Evolutionary conservation across 1,140 invertebrate species (phyloP).

Genomic region (Melipona quadrifasciata): DNA sequence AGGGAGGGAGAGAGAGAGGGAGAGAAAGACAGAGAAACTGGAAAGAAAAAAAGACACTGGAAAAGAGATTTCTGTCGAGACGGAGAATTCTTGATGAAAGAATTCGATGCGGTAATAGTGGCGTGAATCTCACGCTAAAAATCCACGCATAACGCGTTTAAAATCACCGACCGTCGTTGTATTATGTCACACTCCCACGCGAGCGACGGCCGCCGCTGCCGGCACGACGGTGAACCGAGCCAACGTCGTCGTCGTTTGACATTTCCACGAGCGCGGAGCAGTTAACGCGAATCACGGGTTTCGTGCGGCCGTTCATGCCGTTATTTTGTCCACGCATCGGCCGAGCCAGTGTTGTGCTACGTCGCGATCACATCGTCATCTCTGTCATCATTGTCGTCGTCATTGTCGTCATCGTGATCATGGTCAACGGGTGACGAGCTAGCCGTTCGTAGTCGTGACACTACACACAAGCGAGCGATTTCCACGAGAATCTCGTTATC

Average conservation of each 20-base stretch:
- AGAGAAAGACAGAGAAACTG: too few species aligned
- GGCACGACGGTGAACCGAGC: slow-evolving; percentile 41
- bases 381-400: not conserved
- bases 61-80: not conserved
- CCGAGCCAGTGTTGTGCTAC: not conserved
- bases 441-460: not conserved
- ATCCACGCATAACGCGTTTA: not conserved
- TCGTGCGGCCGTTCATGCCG: not conserved
- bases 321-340: slow-evolving; percentile 6
- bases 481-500: not conserved
- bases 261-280: slow-evolving; percentile 65
- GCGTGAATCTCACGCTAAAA: slow-evolving; percentile 11
- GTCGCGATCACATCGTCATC: not conserved
- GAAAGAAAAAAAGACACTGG: not conserved
- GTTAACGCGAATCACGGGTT: slow-evolving; percentile 10
- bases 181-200: slow-evolving; percentile 79
- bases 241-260: slow-evolving; percentile 71
- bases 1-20: too few species aligned
- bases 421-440: not conserved
- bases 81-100: not conserved
- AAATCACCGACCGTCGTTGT: slow-evolving; percentile 36
- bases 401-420: not conserved
- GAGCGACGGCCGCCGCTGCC: slow-evolving; percentile 64
- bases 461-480: not conserved
- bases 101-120: not conserved